These are phyloP conservation scores for Tragelaphus buxtoni DNA, from an alignment of 2,113 vertebrate species.

Conservation along the genomic window DNA sequence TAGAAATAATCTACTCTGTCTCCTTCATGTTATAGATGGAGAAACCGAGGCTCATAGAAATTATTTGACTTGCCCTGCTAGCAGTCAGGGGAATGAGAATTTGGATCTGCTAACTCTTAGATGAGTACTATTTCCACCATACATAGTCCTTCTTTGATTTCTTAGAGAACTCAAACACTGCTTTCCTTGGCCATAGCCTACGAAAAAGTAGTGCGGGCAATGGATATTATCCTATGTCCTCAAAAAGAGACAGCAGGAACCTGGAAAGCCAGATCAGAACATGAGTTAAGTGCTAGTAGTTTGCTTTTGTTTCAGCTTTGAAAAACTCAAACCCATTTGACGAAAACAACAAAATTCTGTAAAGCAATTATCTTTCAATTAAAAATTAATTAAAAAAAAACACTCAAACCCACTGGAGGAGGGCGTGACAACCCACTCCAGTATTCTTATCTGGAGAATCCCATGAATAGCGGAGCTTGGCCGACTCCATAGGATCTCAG, in stretches of 20 bases:
- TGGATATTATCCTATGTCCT: background rate
- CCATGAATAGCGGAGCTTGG: background rate
- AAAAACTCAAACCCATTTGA: background rate
- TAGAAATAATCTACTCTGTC: background rate
- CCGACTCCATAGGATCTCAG: background rate
- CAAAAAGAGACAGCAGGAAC: background rate
- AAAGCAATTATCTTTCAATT: background rate
- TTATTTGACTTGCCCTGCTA: background rate
- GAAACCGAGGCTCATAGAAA: background rate
- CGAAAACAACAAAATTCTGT: background rate
- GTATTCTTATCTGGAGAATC: background rate
- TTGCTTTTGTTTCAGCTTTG: background rate
- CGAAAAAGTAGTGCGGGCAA: background rate
- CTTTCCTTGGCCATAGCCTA: conserved; percentile 17
- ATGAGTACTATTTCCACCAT: background rate
- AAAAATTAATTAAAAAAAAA: background rate
- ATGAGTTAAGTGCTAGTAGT: background rate
- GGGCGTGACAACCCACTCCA: background rate
- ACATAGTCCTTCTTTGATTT: background rate
- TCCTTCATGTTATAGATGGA: background rate
- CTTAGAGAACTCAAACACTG: background rate
- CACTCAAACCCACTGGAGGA: background rate
- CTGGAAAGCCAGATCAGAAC: background rate
- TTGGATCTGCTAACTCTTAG: background rate
- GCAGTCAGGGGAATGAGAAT: background rate